These are phyloP conservation scores for Atherix ibis DNA, from an alignment of 2,888 invertebrate genomes.

Conservation along the genomic window DNA sequence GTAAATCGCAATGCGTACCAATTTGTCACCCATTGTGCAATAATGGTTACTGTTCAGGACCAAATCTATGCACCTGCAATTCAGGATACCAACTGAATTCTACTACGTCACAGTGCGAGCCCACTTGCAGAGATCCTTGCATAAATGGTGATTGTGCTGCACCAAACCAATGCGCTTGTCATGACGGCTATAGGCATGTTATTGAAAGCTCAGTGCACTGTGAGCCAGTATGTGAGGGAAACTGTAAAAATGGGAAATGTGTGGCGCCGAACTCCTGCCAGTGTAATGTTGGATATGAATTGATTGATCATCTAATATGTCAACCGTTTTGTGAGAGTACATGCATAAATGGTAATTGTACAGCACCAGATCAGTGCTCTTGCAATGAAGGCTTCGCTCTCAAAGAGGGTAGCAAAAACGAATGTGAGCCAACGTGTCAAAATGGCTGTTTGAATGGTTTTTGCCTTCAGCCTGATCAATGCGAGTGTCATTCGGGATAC, in stretches of 20 bases:
- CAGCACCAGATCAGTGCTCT: conserved; percentile 21
- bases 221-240: conserved; percentile 4
- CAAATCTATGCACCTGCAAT: conserved; percentile 15
- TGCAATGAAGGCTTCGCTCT: conserved; percentile 20
- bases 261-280: conserved; percentile 34
- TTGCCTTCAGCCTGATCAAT: conserved; percentile 17
- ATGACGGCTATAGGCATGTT: neutral
- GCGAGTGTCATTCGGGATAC: conserved; percentile 18
- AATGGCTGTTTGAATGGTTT: conserved; percentile 20
- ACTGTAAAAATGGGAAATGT: conserved; percentile 22
- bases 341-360: conserved; percentile 26
- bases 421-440: conserved; percentile 13
- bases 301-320: conserved; percentile 16
- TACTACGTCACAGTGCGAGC: conserved; percentile 1
- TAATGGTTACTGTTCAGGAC: conserved; percentile 1
- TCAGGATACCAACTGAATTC: conserved; percentile 24
- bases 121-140: conserved; percentile 3
- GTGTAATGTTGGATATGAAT: conserved; percentile 31
- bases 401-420: conserved; percentile 6
- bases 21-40: conserved; percentile 18
- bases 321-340: conserved; percentile 23
- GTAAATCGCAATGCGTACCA: conserved; percentile 21
- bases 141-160: conserved; percentile 3
- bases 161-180: conserved; percentile 16
- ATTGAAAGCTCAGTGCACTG: neutral